Conservation (phyloP, 2,797 vertebrate genomes). For the Paratrypauchen microcephalus region DNA sequence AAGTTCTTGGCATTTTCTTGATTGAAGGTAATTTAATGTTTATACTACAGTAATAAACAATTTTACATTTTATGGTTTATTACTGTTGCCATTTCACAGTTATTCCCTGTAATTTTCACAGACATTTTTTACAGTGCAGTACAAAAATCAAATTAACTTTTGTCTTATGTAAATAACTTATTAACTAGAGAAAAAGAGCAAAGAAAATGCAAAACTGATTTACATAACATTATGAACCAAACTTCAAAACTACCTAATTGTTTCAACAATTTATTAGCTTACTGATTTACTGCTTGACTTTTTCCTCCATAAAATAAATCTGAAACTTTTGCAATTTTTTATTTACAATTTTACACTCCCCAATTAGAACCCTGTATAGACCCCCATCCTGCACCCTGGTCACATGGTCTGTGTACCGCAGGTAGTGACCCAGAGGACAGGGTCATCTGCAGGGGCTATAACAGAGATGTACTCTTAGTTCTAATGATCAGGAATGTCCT, state of each 20-base stretch:
- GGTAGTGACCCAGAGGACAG: conserved; percentile 66
- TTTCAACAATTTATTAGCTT: background rate
- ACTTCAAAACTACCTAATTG: background rate
- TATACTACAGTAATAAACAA: too few species aligned
- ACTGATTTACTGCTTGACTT: background rate
- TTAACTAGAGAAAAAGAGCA: too few species aligned
- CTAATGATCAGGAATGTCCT: conserved; percentile 79
- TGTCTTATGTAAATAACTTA: too few species aligned
- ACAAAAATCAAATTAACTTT: too few species aligned
- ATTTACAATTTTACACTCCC: background rate
- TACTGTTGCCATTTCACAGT: too few species aligned
- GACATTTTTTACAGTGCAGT: too few species aligned
- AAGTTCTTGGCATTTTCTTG: too few species aligned
- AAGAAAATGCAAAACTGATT: background rate
- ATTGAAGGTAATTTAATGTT: too few species aligned
- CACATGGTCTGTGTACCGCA: conserved; percentile 51
- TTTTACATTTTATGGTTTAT: too few species aligned
- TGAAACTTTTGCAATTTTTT: background rate
- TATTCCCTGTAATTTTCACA: too few species aligned
- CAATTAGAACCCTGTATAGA: background rate
- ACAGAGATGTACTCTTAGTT: conserved; percentile 73
- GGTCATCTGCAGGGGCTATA: conserved; percentile 57
- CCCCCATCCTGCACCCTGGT: background rate
- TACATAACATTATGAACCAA: background rate
- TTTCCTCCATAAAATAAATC: background rate